Evolutionary conservation across 2,888 invertebrate genomes (phyloP).

Genomic region (Rhorus exstirpatorius): DNA sequence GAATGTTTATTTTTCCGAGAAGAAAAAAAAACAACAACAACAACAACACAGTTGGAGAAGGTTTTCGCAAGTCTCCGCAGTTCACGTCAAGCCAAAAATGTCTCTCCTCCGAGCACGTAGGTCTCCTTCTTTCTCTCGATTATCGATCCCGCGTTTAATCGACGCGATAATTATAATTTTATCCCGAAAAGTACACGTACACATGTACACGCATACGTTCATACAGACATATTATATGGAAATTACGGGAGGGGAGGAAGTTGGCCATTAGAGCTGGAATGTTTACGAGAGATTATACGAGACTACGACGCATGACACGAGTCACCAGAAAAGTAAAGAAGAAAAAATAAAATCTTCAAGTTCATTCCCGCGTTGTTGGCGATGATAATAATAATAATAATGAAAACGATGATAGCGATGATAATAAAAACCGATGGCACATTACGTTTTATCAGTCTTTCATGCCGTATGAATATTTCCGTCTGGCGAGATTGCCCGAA

Average conservation of each 20-base stretch:
- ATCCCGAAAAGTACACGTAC: slow-evolving; percentile 19
- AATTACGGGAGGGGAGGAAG: too few species aligned
- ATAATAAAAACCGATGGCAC: slow-evolving; percentile 48
- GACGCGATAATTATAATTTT: slow-evolving; percentile 73
- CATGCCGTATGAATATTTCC: slow-evolving; percentile 29
- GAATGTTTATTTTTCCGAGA: neutral
- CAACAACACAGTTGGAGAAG: neutral
- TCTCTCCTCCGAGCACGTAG: too few species aligned
- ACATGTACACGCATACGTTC: neutral
- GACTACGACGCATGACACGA: neutral
- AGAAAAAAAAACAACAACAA: neutral
- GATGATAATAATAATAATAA: slow-evolving; percentile 23
- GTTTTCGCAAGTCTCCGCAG: neutral
- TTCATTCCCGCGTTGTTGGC: slow-evolving; percentile 23
- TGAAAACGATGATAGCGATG: slow-evolving; percentile 11
- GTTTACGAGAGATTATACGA: slow-evolving; percentile 51
- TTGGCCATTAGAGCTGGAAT: slow-evolving; percentile 62
- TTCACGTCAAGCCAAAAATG: neutral
- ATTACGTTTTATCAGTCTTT: slow-evolving; percentile 49
- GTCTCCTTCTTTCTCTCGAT: slow-evolving; percentile 71
- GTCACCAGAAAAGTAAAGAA: slow-evolving; percentile 11
- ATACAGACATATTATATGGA: neutral
- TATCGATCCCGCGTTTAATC: slow-evolving; percentile 80
- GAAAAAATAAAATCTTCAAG: slow-evolving; percentile 20
- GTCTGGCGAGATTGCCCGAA: slow-evolving; percentile 45